phyloP scores from a whole-genome alignment of 2,888 invertebrate genomes.

The Ellobium chinense region DNA sequence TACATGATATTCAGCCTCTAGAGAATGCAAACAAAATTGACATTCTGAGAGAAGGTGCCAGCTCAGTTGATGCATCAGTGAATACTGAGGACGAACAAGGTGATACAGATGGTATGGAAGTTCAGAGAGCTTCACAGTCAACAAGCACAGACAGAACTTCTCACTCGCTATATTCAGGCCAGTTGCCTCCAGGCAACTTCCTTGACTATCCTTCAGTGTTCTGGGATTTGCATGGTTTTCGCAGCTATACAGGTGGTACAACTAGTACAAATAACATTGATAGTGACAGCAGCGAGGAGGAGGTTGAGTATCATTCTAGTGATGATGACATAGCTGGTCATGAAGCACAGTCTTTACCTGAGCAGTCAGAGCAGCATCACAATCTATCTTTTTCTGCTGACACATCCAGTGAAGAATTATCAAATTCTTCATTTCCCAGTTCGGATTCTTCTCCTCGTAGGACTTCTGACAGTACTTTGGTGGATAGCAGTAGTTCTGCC shows the following conservation, averaged over 20 bases:
- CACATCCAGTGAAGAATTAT: conserved; percentile 17
- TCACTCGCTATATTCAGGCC: not conserved
- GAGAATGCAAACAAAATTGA: conserved; percentile 12
- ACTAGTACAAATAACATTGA: not conserved
- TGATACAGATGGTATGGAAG: not conserved
- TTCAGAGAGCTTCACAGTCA: not conserved
- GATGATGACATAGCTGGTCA: conserved; percentile 6
- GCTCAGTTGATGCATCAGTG: not conserved
- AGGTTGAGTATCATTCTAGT: conserved; percentile 22
- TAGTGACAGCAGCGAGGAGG: conserved; percentile 15
- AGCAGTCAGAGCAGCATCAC: not conserved
- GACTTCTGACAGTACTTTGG: not conserved
- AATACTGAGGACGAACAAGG: not conserved
- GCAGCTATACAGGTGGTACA: not conserved
- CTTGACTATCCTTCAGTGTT: not conserved
- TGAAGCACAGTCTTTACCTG: not conserved
- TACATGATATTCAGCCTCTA: conserved; percentile 90
- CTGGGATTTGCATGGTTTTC: not conserved
- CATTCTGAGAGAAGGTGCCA: not conserved
- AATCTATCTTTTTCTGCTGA: not conserved
- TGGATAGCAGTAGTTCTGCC: not conserved
- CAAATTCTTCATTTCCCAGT: not conserved
- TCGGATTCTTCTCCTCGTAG: conserved; percentile 11
- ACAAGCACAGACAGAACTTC: not conserved
- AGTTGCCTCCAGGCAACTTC: not conserved